Base-by-base conservation (phyloP, 2,113 vertebrate genomes). In the Ammospiza nelsoni region DNA sequence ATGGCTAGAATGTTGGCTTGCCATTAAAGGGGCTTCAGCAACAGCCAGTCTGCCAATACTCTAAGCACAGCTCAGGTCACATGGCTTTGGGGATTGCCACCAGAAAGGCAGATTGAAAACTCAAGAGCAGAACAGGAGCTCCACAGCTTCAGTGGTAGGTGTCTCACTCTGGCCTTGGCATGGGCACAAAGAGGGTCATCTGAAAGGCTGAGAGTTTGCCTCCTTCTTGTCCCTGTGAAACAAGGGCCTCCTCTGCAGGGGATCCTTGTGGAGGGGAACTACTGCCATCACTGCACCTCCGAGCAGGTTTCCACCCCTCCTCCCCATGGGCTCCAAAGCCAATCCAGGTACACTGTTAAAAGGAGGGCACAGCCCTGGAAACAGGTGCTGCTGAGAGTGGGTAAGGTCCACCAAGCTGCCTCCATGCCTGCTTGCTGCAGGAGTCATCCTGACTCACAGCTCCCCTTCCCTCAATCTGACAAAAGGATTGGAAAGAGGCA, bases 261-360 rank as follows among this genome's bases (percentile, higher is more conserved):
- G 6, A 52, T 51, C 51, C 39, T n/a, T 72, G 41, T 4, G 24
- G n/a, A 74, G 22, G 23, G n/a, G 14, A 48, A 12, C 39, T 59
- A 9, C 8, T 41, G 28, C 63, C 5, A 11, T 28, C 22, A 13
- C 43, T 10, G 3, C 28, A 22, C 13, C 35, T 61, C 39, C 35
- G 46, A 43, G 22, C 2, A 9, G 17, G 13, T 69, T 91, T 51
- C 44, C 54, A 67, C 33, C 39, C 23, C 44, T 84, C 22, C 11
- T 59, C 10, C 33, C 35, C 0, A 0, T 4, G 6, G 62, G 23
- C 29, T 33, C 11, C 41, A 63, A 63, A 76, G 29, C 17, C 44
- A 72, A 2, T 19, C 0, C 0, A 67, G 20, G 25, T 11, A 41
- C 3, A 8, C 0, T 23, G 17, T 62, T 21, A 17, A 24, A 49